phyloP scores from a whole-genome alignment of 2,797 vertebrate species.

The Pelodytes ibericus region DNA sequence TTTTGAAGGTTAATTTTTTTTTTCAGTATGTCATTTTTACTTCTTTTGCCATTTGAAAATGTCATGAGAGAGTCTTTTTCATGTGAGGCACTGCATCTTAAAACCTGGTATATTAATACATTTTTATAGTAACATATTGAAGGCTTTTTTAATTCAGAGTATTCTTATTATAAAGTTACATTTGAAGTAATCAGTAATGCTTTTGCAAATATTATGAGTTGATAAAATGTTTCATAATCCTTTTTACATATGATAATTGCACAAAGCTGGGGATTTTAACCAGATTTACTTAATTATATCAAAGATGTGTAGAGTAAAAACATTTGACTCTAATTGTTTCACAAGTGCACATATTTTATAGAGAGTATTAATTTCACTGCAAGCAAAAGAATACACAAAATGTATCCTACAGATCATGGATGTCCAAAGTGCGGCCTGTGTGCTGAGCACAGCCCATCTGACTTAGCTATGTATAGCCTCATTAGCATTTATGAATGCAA shows the following conservation, averaged over 20 bases:
- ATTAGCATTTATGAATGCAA: no score
- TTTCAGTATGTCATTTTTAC: no score
- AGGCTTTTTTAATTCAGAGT: background rate
- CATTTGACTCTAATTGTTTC: background rate
- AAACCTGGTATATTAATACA: no score
- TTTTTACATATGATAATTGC: background rate
- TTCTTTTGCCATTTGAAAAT: no score
- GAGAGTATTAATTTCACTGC: background rate
- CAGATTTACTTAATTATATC: background rate
- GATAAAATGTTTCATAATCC: background rate
- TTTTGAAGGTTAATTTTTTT: no score
- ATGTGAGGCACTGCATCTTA: no score
- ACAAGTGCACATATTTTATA: background rate
- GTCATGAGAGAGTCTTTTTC: no score
- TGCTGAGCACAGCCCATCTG: no score
- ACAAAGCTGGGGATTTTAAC: background rate
- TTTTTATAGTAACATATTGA: no score
- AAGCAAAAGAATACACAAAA: background rate
- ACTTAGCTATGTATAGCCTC: no score
- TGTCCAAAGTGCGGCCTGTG: no score
- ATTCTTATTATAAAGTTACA: background rate
- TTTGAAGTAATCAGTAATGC: background rate
- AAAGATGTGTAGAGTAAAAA: background rate
- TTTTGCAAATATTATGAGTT: conserved; percentile 4
- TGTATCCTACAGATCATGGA: no score